Evolutionary conservation across 2,113 vertebrate species (phyloP).

Genomic region (Chinchilla lanigera): DNA sequence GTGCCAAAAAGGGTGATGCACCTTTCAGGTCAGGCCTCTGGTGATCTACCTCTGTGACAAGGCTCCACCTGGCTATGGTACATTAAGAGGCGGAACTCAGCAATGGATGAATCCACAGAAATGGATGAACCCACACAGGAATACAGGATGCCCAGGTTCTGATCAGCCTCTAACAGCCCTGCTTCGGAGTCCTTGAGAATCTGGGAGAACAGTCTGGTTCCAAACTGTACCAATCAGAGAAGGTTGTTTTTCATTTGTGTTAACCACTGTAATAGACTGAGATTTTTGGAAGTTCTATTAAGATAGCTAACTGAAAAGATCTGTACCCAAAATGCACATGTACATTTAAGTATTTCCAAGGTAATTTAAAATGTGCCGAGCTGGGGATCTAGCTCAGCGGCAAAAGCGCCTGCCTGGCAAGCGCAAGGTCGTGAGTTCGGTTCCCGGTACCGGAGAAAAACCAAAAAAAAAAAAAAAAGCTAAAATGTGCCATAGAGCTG

Average conservation of each 20-base stretch:
- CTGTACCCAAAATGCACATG: neutral
- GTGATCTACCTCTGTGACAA: neutral
- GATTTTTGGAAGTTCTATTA: neutral
- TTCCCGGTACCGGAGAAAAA: too few relatives aligned
- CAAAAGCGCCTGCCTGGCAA: too few relatives aligned
- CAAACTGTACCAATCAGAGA: neutral
- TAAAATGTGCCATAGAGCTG: neutral
- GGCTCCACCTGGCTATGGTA: neutral
- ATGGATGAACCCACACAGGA: neutral
- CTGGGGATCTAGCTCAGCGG: too few relatives aligned
- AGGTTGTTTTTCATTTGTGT: neutral
- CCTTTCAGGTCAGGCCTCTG: neutral
- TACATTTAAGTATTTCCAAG: neutral
- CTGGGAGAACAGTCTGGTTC: neutral
- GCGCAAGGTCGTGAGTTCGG: too few relatives aligned
- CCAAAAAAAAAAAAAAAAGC: too few relatives aligned
- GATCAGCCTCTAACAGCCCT: neutral
- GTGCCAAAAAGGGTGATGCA: neutral
- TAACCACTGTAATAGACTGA: neutral
- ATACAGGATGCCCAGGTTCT: neutral
- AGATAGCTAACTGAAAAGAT: neutral
- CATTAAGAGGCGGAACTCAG: neutral
- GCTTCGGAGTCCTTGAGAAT: neutral
- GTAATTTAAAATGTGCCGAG: neutral
- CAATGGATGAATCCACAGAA: neutral